Evolutionary conservation across 1,140 invertebrate genomes (phyloP).

Genomic region (Bombus vancouverensis): DNA sequence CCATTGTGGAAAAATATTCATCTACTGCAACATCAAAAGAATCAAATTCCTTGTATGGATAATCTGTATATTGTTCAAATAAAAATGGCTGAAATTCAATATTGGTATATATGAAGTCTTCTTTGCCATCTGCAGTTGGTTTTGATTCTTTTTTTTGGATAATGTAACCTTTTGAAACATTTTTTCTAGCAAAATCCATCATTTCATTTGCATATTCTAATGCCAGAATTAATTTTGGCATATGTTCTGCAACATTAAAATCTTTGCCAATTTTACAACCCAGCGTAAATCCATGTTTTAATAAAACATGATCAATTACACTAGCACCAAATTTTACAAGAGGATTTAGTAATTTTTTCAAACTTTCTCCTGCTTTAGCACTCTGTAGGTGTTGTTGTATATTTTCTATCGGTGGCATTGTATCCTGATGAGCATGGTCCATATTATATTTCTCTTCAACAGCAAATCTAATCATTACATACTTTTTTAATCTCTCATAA

Average conservation of each 20-base stretch:
- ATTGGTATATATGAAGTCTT: conserved; percentile 89
- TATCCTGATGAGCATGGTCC: conserved; percentile 86
- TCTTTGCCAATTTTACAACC: conserved; percentile 85
- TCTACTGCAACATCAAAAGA: conserved; percentile 96
- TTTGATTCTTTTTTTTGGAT: conserved; percentile 93
- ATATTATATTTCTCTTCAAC: conserved; percentile 96
- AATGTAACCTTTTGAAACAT: conserved; percentile 89
- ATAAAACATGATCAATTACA: conserved; percentile 94
- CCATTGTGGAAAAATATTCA: conserved; percentile 97
- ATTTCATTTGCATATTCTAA: conserved; percentile 88
- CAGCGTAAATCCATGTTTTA: conserved; percentile 87
- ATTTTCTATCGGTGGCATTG: conserved; percentile 82
- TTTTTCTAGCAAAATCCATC: conserved; percentile 83
- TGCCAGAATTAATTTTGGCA: conserved; percentile 87
- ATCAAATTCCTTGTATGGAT: conserved; percentile 87
- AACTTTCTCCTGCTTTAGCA: conserved; percentile 88
- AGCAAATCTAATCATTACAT: conserved; percentile 87
- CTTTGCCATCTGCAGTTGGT: conserved; percentile 83
- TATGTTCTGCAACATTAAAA: conserved; percentile 86
- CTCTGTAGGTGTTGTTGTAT: conserved; percentile 83
- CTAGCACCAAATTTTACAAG: conserved; percentile 93
- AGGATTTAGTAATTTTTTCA: conserved; percentile 94
- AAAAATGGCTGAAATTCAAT: conserved; percentile 95
- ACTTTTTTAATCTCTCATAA: conserved; percentile 1
- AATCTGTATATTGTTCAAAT: conserved; percentile 88